Conservation (phyloP, 2,888 invertebrate species). For the Drosophila nigricruria region DNA sequence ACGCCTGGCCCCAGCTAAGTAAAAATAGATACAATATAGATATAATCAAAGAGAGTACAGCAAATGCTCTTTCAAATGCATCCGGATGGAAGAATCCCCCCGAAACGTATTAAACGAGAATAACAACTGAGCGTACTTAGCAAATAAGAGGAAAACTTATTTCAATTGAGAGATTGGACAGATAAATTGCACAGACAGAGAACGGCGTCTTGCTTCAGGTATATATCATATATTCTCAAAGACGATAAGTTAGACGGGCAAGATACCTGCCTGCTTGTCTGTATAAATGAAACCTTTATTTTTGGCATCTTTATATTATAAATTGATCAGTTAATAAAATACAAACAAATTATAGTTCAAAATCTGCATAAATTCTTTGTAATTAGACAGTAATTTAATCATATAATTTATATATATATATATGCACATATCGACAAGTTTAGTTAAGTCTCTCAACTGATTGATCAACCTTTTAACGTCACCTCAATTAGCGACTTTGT, state of each 20-base stretch:
- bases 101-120: conserved; percentile 11
- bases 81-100: conserved; percentile 11
- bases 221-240: neutral
- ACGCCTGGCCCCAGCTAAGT: conserved; percentile 15
- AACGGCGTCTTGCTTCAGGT: neutral
- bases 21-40: conserved; percentile 59
- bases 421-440: too few species aligned
- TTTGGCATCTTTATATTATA: neutral
- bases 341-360: too few species aligned
- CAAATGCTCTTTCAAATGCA: conserved; percentile 26
- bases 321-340: neutral
- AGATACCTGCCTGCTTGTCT: neutral
- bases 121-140: conserved; percentile 20
- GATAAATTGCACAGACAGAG: neutral
- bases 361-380: neutral
- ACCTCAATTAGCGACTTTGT: conserved; percentile 17
- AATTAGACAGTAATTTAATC: neutral
- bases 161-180: conserved; percentile 3
- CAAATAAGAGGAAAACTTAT: neutral
- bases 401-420: neutral
- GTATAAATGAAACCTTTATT: too few species aligned
- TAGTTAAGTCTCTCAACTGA: neutral
- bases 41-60: conserved; percentile 10
- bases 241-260: too few species aligned
- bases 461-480: neutral